A percentile compares a stretch with the other conserved stretches of the same genome.
phyloP scores from a whole-genome alignment of 2,797 vertebrate genomes.

The Menidia menidia region DNA sequence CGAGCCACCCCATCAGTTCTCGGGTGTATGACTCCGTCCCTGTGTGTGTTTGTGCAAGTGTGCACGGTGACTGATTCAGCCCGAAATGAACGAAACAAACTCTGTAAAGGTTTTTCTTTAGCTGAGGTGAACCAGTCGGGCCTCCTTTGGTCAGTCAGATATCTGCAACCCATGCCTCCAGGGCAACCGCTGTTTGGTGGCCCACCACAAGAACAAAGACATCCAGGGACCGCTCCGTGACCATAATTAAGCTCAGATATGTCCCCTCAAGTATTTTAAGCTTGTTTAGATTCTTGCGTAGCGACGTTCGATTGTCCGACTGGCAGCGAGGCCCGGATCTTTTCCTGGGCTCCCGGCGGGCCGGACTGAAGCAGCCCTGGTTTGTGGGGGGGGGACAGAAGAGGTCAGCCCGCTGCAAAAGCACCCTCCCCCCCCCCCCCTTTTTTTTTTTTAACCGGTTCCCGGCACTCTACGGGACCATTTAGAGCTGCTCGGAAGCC shows the following conservation, averaged over 20 bases:
- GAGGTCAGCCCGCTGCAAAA: slow-evolving; percentile 30
- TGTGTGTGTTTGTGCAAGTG: slow-evolving; percentile 37
- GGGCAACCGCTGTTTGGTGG: slow-evolving; percentile 36
- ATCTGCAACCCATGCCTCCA: slow-evolving; percentile 19
- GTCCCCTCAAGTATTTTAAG: slow-evolving; percentile 18
- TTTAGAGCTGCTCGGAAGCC: no score
- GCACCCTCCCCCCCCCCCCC: neutral
- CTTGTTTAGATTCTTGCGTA: slow-evolving; percentile 9
- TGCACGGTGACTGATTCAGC: slow-evolving; percentile 29
- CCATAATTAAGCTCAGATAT: slow-evolving; percentile 19
- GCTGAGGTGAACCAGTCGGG: slow-evolving; percentile 45
- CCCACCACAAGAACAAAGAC: slow-evolving; percentile 22
- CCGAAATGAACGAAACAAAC: slow-evolving; percentile 40
- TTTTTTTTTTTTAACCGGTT: neutral
- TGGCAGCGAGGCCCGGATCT: slow-evolving; percentile 43
- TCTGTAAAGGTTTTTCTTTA: slow-evolving; percentile 30
- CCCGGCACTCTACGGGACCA: no score
- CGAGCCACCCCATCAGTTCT: slow-evolving; percentile 28
- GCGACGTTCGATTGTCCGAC: neutral
- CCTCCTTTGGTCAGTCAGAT: slow-evolving; percentile 48
- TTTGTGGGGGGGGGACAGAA: slow-evolving; percentile 45
- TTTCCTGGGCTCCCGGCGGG: slow-evolving; percentile 31
- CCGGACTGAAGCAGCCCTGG: slow-evolving; percentile 43
- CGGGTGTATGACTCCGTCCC: slow-evolving; percentile 14
- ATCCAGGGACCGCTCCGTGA: slow-evolving; percentile 13